These are phyloP conservation scores for Dolichotis patagonum DNA, from an alignment of 2,113 vertebrate species.

Conservation along the genomic window DNA sequence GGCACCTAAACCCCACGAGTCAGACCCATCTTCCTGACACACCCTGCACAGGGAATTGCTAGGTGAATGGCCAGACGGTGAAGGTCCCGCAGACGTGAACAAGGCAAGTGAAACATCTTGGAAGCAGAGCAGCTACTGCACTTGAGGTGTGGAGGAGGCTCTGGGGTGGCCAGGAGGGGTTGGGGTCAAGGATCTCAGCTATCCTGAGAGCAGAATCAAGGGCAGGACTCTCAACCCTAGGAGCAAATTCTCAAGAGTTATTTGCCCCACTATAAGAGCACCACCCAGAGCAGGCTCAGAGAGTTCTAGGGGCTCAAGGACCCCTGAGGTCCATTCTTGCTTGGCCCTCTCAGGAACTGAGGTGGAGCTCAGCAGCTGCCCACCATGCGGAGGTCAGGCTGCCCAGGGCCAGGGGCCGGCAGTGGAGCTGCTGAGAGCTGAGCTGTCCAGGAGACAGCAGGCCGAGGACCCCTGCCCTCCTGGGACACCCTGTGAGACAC, in stretches of 20 bases:
- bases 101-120: too few species aligned
- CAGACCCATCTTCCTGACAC: too few species aligned
- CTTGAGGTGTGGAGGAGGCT: fast-evolving
- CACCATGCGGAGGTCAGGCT: neutral
- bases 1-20: neutral
- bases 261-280: neutral
- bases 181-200: too few species aligned
- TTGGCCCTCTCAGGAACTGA: neutral
- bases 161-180: too few species aligned
- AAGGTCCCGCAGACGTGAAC: too few species aligned
- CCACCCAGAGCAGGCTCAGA: too few species aligned
- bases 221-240: neutral
- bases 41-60: fast-evolving
- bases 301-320: too few species aligned
- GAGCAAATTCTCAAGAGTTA: neutral
- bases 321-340: neutral
- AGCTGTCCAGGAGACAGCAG: neutral
- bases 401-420: too few species aligned
- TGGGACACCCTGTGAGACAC: neutral
- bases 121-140: neutral
- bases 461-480: neutral
- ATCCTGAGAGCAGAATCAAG: neutral
- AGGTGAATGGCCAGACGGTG: neutral
- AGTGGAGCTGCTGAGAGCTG: too few species aligned
- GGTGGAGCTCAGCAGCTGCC: neutral